phyloP scores from a whole-genome alignment of 2,113 vertebrate genomes.

The Leptodactylus fuscus region DNA sequence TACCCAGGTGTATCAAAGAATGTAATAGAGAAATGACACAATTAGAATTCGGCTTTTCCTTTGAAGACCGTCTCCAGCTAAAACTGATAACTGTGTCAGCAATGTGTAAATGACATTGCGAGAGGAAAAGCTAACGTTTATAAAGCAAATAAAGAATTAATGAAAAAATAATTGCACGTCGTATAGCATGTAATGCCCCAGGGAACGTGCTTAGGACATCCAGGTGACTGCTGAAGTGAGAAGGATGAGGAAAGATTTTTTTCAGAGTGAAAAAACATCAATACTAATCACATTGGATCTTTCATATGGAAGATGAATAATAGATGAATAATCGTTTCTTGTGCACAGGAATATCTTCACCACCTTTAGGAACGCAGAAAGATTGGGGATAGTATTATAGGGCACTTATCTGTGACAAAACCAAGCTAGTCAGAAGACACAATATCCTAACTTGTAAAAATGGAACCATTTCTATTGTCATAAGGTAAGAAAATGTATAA shows the following conservation, averaged over 20 bases:
- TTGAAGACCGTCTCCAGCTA: neutral
- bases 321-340: neutral
- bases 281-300: neutral
- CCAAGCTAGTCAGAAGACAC: neutral
- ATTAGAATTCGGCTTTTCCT: neutral
- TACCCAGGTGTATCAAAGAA: neutral
- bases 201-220: neutral
- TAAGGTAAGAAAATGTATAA: no score
- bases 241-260: neutral
- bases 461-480: no score
- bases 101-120: neutral
- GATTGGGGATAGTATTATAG: neutral
- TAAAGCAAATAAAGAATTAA: neutral
- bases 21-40: neutral
- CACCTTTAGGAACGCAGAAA: neutral
- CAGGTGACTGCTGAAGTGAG: constrained; percentile 8
- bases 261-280: neutral
- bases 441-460: no score
- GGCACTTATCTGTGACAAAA: neutral
- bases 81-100: neutral
- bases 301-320: neutral
- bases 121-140: neutral
- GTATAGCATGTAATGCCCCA: neutral
- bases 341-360: neutral
- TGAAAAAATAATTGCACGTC: neutral